Evolutionary conservation across 2,888 invertebrate species (phyloP).

Genomic region (Orthosia cruda): DNA sequence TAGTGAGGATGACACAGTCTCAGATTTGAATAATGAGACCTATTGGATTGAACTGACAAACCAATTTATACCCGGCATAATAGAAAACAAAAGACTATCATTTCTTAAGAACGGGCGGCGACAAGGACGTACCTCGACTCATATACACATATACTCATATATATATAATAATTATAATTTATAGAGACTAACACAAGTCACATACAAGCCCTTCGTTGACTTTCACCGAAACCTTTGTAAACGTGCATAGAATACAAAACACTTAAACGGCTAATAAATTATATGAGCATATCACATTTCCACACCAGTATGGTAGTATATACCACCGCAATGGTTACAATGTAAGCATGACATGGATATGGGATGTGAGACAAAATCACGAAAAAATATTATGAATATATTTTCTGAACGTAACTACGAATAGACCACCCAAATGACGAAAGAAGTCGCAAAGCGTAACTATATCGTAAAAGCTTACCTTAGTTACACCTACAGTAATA

Average conservation of each 20-base stretch:
- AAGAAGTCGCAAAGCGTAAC: not conserved
- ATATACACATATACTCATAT: too few species aligned
- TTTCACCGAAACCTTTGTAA: conserved; percentile 49
- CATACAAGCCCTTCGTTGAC: conserved; percentile 34
- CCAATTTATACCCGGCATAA: too few species aligned
- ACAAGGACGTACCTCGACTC: not conserved
- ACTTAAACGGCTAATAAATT: conserved; percentile 26
- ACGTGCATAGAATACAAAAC: conserved; percentile 38
- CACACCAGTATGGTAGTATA: conserved; percentile 18
- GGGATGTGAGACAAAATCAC: not conserved
- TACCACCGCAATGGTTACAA: not conserved
- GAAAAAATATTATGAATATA: not conserved
- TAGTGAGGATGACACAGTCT: too few species aligned
- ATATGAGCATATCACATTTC: conserved; percentile 16
- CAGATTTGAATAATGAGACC: too few species aligned
- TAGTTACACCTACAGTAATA: not conserved
- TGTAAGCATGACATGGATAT: not conserved
- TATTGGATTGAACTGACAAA: too few species aligned
- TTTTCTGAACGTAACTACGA: not conserved
- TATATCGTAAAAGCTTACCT: not conserved
- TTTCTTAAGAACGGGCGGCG: too few species aligned
- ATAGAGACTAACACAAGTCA: not conserved
- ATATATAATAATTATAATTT: not conserved
- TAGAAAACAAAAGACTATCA: too few species aligned
- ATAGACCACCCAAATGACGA: conserved; percentile 8